Evolutionary conservation across 2,888 invertebrate species (phyloP), one percentile per base, ranked within the genome.

Genomic region (Caenorhabditis parvicauda): DNA sequence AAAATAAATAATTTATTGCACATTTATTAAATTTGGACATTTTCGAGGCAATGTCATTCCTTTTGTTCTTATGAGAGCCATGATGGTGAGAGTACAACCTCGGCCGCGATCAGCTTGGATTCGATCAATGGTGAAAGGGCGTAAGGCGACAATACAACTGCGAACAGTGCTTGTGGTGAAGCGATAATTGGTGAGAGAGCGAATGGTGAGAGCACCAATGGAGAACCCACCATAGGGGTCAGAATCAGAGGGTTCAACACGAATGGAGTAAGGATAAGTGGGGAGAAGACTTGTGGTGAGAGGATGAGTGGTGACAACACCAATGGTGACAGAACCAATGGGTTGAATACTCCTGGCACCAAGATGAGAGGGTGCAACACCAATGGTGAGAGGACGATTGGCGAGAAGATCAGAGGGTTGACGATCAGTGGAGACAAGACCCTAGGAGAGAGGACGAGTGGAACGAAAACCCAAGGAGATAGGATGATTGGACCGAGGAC

Each of bases 111-210:
- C 28, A 79, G 65, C 55, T 79, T 77, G 7, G 72, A 72, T 49
- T 75, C 74, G 21, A 79, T 57, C 27, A 79, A 44, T 21, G 79
- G 79, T 9, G 76, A 76, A 7, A 79, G 54, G 0, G 79, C 79
- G 44, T 79, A 75, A 5, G 79, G 79, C 5, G 74, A 74, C 12
- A 79, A 59, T 1, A 78, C 75, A 19, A 79, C 65, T 24, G 77
- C 79, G 51, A 77, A 78, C 25, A 79, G 63, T 21, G 65, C 65
- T 51, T 76, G 75, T 38, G 79, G 79, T 14, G 77, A 78, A 2
- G 76, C 59, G 42, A 79, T 76, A 44, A 79, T 63, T 14, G 79
- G 79, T 2, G 72, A 68, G 3, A 79, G 67, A 5, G 77, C 76
- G 60, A 79, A 77, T 21, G 78, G 78, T 35, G 67, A 69, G 7